These are phyloP conservation scores for Margaritifera margaritifera DNA, from an alignment of 2,888 invertebrate genomes.

Conservation along the genomic window DNA sequence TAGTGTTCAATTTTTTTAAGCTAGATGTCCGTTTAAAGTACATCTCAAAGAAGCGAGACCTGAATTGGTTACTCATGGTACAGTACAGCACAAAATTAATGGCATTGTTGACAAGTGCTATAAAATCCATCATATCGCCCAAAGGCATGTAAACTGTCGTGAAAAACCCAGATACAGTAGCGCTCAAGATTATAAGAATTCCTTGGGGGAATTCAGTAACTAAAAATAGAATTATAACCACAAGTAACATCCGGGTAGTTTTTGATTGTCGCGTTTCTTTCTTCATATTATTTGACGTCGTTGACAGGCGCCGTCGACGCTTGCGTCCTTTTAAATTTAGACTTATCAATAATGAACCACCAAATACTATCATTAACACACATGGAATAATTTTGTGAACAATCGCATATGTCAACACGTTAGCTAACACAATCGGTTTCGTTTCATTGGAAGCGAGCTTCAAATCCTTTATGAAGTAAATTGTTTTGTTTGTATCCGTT, in stretches of 20 bases:
- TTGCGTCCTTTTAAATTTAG: constrained; percentile 49
- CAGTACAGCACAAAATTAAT: constrained; percentile 95
- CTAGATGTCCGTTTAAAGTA: constrained; percentile 44
- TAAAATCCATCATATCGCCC: constrained; percentile 88
- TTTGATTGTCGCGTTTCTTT: constrained; percentile 75
- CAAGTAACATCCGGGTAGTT: constrained; percentile 90
- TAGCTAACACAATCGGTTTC: constrained; percentile 48
- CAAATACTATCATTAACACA: constrained; percentile 83
- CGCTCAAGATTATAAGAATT: constrained; percentile 81
- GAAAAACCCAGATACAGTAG: constrained; percentile 81
- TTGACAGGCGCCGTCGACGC: constrained; percentile 50
- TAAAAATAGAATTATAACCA: constrained; percentile 87
- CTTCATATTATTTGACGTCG: constrained; percentile 45
- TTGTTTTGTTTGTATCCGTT: constrained; percentile 44
- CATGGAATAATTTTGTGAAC: constrained; percentile 93
- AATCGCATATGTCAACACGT: constrained; percentile 77
- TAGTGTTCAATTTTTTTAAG: constrained; percentile 40
- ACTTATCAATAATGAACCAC: constrained; percentile 69
- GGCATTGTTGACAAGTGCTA: constrained; percentile 91
- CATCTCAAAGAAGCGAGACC: constrained; percentile 58
- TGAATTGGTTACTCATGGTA: constrained; percentile 92
- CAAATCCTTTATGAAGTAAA: constrained; percentile 49
- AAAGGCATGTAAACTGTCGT: constrained; percentile 76
- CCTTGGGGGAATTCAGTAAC: constrained; percentile 92
- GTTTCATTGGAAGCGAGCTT: constrained; percentile 54